Evolutionary conservation across 1,140 invertebrate species (phyloP).

Genomic region (Drosophila saltans): DNA sequence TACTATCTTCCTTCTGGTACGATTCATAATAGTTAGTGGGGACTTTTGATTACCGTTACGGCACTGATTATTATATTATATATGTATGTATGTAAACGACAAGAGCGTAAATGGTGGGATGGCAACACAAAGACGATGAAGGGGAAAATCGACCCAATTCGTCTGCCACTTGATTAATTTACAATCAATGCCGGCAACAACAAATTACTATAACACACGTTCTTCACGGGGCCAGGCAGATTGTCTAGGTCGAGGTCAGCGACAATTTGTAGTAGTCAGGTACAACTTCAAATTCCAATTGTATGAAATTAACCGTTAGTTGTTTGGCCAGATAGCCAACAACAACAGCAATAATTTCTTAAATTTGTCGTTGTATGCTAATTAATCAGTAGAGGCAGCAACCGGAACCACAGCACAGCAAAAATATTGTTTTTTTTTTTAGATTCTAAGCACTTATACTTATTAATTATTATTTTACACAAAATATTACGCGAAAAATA

Average conservation of each 20-base stretch:
- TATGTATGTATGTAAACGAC: background rate
- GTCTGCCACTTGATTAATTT: conserved; percentile 2
- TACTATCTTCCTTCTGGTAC: conserved; percentile 71
- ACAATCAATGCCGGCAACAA: conserved; percentile 62
- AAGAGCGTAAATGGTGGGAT: background rate
- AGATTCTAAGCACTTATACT: conserved; percentile 22
- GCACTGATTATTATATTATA: conserved; percentile 26
- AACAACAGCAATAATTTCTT: conserved; percentile 20
- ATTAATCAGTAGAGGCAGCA: conserved; percentile 23
- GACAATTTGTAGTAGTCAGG: conserved; percentile 23
- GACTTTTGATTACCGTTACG: conserved; percentile 50
- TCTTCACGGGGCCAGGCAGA: conserved; percentile 15
- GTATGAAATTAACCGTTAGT: conserved; percentile 56
- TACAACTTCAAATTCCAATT: conserved; percentile 28
- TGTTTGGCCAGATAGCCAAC: conserved; percentile 14
- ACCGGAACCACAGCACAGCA: conserved; percentile 28
- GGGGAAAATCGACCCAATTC: conserved; percentile 8
- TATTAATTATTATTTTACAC: conserved; percentile 36
- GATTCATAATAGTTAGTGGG: conserved; percentile 67
- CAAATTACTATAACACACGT: conserved; percentile 19
- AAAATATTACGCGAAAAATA: conserved; percentile 28
- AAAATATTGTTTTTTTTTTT: conserved; percentile 19
- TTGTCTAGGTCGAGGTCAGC: conserved; percentile 65
- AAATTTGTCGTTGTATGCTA: conserved; percentile 20
- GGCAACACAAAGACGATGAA: background rate